Conservation (phyloP, 2,797 vertebrate genomes). For the Myiotriccus ornatus region DNA sequence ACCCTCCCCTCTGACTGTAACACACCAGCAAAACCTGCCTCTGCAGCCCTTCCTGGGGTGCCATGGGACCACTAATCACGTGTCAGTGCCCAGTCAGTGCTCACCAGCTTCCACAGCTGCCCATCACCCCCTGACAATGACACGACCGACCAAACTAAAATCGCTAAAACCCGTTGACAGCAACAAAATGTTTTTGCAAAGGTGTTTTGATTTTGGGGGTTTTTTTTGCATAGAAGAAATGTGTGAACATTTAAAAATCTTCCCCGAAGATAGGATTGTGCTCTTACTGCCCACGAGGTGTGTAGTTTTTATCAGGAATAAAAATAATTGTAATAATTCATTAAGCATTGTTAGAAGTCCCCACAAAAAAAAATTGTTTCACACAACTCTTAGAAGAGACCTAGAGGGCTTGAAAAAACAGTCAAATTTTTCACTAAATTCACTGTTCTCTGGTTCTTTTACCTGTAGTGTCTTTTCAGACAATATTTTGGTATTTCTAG, state of each 20-base stretch:
- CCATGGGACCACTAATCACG: fast-evolving
- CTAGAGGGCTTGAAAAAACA: not conserved
- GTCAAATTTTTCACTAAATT: not conserved
- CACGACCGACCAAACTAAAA: not conserved
- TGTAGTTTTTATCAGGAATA: not conserved
- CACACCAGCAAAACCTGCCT: not conserved
- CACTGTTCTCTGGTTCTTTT: not conserved
- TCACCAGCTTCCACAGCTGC: not conserved
- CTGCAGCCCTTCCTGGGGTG: not conserved
- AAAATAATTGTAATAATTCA: not conserved
- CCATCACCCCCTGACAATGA: not conserved
- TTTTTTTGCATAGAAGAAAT: not conserved
- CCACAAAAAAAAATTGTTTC: not conserved
- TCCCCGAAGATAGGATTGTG: not conserved
- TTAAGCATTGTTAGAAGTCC: not conserved
- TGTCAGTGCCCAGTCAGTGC: not conserved
- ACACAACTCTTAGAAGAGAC: not conserved
- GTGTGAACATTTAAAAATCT: not conserved
- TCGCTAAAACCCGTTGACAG: not conserved
- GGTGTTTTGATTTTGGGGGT: not conserved
- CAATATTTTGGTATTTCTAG: not conserved
- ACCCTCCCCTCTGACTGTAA: not conserved
- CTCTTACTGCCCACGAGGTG: not conserved
- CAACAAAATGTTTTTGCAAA: not conserved
- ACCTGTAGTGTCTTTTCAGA: not conserved